Percentiles rank a stretch among this genome's conserved stretches.
Evolutionary conservation across 2,797 vertebrate genomes (phyloP).

Genomic region (Darevskia mixta): DNA sequence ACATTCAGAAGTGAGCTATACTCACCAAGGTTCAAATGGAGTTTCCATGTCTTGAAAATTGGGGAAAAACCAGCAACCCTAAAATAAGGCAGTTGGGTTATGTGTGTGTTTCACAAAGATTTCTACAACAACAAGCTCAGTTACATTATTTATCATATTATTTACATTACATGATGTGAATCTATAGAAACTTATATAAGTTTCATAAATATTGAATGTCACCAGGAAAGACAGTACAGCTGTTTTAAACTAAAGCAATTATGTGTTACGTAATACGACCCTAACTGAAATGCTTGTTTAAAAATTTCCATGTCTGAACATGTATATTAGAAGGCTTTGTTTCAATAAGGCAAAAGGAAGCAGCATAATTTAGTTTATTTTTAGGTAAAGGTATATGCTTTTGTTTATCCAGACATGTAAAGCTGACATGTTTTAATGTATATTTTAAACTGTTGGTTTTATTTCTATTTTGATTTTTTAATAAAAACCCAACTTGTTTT

Average conservation of each 20-base stretch:
- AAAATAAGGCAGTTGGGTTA: neutral
- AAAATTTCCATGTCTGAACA: neutral
- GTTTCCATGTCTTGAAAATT: neutral
- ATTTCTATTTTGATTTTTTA: too few species aligned
- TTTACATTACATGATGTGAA: neutral
- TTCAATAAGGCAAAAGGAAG: neutral
- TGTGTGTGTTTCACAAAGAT: neutral
- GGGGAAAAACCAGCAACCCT: neutral
- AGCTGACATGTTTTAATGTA: too few species aligned
- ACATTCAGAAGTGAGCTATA: neutral
- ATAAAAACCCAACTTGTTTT: too few species aligned
- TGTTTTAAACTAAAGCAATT: neutral
- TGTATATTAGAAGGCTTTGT: neutral
- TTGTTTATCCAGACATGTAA: too few species aligned
- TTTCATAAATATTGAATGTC: neutral
- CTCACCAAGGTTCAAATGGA: neutral
- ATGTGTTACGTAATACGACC: neutral
- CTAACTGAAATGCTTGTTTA: neutral
- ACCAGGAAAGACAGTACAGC: neutral
- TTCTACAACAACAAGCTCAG: constrained; percentile 21
- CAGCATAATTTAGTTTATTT: neutral
- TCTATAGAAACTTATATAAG: neutral
- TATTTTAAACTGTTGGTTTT: too few species aligned
- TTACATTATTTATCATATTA: constrained; percentile 3
- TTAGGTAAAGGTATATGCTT: neutral